Evolutionary conservation across 2,113 vertebrate species (phyloP).

Genomic region (Zootoca vivipara): DNA sequence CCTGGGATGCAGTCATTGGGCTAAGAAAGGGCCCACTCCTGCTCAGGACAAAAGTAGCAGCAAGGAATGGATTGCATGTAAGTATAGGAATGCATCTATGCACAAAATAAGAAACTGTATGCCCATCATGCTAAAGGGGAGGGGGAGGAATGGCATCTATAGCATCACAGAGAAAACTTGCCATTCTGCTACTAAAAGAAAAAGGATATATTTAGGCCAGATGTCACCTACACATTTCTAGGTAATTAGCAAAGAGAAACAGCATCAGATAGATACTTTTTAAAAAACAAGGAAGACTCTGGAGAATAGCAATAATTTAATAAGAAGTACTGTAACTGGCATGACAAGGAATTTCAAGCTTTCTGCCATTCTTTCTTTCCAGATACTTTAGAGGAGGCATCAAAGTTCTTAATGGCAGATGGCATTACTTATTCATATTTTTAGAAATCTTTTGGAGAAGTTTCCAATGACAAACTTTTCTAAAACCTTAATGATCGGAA

Average conservation of each 20-base stretch:
- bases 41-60: not conserved
- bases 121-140: not conserved
- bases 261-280: conserved; percentile 53
- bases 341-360: conserved; percentile 44
- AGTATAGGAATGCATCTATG: not conserved
- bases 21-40: too few species aligned
- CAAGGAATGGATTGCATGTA: not conserved
- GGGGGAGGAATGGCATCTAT: not conserved
- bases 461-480: conserved; percentile 62
- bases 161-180: not conserved
- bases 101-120: not conserved
- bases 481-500: conserved; percentile 37
- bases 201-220: conserved; percentile 41
- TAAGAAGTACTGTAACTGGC: conserved; percentile 53
- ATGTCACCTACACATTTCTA: conserved; percentile 51
- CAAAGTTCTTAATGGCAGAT: conserved; percentile 60
- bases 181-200: not conserved
- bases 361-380: conserved; percentile 52
- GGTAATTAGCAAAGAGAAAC: conserved; percentile 65
- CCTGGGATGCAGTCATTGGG: too few species aligned
- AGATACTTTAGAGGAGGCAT: conserved; percentile 59
- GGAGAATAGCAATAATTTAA: conserved; percentile 68
- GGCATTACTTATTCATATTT: conserved; percentile 72
- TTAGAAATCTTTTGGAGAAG: conserved; percentile 71
- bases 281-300: conserved; percentile 55